Percentiles rank a stretch among this genome's conserved stretches.
phyloP scores from a whole-genome alignment of 1,140 invertebrate genomes.

The Homalodisca vitripennis region DNA sequence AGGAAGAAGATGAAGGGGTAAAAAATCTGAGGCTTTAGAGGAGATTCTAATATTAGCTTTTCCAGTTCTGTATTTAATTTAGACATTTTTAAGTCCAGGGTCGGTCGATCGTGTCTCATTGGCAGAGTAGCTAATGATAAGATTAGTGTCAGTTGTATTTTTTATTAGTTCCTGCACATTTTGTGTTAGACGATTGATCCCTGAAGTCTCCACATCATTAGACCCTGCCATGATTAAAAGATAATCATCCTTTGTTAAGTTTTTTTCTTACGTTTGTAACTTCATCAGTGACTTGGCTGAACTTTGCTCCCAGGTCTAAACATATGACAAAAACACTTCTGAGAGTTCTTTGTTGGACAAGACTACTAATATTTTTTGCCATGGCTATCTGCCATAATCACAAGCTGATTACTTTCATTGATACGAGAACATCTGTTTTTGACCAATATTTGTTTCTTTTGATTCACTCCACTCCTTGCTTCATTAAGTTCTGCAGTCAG shows the following conservation, averaged over 20 bases:
- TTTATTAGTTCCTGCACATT: background rate
- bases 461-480: background rate
- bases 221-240: background rate
- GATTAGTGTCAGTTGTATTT: background rate
- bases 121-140: background rate
- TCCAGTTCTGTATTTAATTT: background rate
- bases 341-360: background rate
- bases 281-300: background rate
- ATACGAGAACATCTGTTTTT: background rate
- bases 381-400: background rate
- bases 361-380: background rate
- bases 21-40: background rate
- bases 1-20: background rate
- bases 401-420: background rate
- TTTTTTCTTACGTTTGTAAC: background rate
- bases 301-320: background rate
- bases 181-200: background rate
- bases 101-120: background rate
- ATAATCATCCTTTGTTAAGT: background rate
- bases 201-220: background rate
- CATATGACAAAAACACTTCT: background rate
- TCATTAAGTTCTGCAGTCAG: background rate
- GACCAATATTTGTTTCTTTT: background rate
- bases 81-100: background rate
- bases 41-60: background rate